Evolutionary conservation across 2,888 invertebrate species (phyloP).

Genomic region (Chironomus riparius): DNA sequence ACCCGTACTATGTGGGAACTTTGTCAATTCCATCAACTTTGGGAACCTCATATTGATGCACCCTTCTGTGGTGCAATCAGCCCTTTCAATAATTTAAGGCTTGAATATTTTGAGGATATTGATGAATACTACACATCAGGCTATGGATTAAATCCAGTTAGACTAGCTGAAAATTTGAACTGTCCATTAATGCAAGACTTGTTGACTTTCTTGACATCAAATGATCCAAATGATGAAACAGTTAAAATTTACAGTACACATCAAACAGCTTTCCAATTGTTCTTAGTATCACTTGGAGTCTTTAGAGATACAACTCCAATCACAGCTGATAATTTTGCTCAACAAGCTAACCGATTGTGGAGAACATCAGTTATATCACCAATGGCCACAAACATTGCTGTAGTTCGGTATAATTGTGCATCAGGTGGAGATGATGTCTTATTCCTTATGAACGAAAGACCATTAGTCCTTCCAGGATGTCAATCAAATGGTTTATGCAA

Average conservation of each 20-base stretch:
- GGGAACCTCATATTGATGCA: constrained; percentile 46
- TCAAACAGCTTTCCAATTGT: constrained; percentile 47
- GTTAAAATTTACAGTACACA: constrained; percentile 55
- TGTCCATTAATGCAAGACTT: constrained; percentile 59
- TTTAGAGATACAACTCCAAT: constrained; percentile 49
- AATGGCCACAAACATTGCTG: constrained; percentile 58
- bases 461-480: constrained; percentile 3
- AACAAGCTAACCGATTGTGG: constrained; percentile 49
- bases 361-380: constrained; percentile 52
- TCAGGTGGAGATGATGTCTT: background rate
- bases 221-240: constrained; percentile 52
- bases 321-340: constrained; percentile 52
- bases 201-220: constrained; percentile 40
- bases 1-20: constrained; percentile 40
- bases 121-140: constrained; percentile 59
- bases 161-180: constrained; percentile 51
- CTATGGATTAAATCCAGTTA: constrained; percentile 49
- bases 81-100: constrained; percentile 52
- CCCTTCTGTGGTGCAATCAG: constrained; percentile 66
- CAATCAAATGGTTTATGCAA: background rate
- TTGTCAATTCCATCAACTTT: constrained; percentile 65
- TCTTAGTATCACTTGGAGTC: constrained; percentile 50
- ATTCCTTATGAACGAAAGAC: background rate
- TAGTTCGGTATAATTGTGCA: constrained; percentile 45
- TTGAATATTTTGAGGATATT: constrained; percentile 64